Evolutionary conservation across 2,888 invertebrate species (phyloP), one percentile per base, ranked within the genome.

Genomic region (Sepioteuthis lessoniana): DNA sequence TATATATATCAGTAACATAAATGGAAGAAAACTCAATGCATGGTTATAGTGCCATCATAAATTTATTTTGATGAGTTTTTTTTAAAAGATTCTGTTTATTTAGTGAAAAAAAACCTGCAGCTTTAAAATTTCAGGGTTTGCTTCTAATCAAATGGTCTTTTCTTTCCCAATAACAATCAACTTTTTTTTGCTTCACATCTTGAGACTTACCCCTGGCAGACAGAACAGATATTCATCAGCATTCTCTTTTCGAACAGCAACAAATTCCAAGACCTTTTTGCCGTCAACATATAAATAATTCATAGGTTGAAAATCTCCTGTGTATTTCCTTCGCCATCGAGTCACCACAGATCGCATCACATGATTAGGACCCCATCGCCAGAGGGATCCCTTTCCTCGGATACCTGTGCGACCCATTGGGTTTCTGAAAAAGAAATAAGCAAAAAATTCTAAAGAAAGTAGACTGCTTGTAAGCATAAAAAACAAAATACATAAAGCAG

Each of bases 291-390:
- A 94, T 94, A 96, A 94, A 94, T 94, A 95, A 47, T 95, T 95
- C 60, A 94, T 94, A 16, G 95, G 94, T 37, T 95, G 94, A 8
- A 95, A 95, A 31, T 95, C 95, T 37, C 95, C 94, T 28, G 95
- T 95, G 94, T 95, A 95, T 93, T 96, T 96, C 47, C 96, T 95
- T 95, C 97, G 95, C 96, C 96, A 97, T 94, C 97, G 95, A 0
- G 97, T 97, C 38, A 97, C 96, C 21, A 97, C 96, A 10, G 96
- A 96, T 91, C 96, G 95, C 31, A 97, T 96, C 90, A 96, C 96
- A 95, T 97, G 97, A 95, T 97, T 97, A 31, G 97, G 97, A n/a
- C 97, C 97, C 97, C 97, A 97, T 38, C 97, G 95, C 95, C 97
- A 97, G 90, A 97, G 94, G 37, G 95, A 95, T 31, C 97, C 97